phyloP scores from a whole-genome alignment of 2,888 invertebrate genomes.

The Beris chalybata region DNA sequence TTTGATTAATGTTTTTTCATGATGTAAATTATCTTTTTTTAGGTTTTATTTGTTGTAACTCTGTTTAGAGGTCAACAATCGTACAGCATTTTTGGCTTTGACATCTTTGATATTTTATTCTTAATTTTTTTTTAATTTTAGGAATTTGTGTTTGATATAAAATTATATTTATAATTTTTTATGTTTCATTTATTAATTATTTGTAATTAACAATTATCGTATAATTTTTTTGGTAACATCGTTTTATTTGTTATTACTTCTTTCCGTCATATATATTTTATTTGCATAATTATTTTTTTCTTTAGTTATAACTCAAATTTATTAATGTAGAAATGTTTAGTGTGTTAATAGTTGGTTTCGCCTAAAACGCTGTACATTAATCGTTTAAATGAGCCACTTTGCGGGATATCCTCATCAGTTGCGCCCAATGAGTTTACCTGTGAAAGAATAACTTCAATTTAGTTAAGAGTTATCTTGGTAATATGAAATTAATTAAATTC shows the following conservation, averaged over 20 bases:
- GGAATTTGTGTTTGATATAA: background rate
- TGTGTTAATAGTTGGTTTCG: constrained; percentile 65
- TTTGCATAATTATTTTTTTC: background rate
- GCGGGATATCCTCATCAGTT: constrained; percentile 81
- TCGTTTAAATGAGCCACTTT: constrained; percentile 89
- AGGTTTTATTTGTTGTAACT: too few relatives aligned
- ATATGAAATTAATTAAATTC: too few relatives aligned
- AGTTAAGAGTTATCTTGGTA: too few relatives aligned
- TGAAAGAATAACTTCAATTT: background rate
- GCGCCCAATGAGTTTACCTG: constrained; percentile 65
- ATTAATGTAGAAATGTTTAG: background rate
- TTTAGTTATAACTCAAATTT: constrained; percentile 6
- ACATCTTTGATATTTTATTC: background rate
- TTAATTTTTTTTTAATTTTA: too few relatives aligned
- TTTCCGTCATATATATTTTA: background rate
- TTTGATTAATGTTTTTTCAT: too few relatives aligned
- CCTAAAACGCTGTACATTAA: constrained; percentile 89
- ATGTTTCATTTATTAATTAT: background rate
- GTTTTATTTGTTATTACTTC: constrained; percentile 3
- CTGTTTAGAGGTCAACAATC: background rate
- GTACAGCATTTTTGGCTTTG: constrained; percentile 1
- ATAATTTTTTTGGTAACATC: background rate
- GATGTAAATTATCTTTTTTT: too few relatives aligned
- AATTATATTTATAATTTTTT: background rate
- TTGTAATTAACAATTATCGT: background rate